Evolutionary conservation across 2,113 vertebrate genomes (phyloP).

Genomic region (Coreoperca whiteheadi): DNA sequence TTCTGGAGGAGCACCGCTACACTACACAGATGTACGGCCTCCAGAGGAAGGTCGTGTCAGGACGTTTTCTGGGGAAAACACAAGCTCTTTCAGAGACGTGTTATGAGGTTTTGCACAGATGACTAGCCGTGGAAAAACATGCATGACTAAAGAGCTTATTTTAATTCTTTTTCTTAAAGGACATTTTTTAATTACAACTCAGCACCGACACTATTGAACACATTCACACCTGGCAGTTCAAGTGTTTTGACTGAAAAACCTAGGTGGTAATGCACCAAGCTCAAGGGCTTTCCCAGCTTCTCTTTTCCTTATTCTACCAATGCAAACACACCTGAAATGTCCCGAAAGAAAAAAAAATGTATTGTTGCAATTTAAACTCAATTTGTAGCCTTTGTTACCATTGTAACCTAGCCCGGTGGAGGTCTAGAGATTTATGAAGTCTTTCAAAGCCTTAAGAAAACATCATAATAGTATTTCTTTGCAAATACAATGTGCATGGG

Average conservation of each 20-base stretch:
- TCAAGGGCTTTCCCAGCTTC: neutral
- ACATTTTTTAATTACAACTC: no score
- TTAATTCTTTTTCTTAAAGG: neutral
- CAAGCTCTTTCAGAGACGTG: neutral
- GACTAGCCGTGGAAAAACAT: neutral
- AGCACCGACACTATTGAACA: neutral
- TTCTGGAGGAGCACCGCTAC: slow-evolving; percentile 77
- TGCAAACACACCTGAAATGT: neutral
- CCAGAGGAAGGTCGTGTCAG: slow-evolving; percentile 60
- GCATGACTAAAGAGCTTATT: neutral
- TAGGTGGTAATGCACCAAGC: neutral
- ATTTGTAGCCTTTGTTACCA: neutral
- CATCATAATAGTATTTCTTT: neutral
- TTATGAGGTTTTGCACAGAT: neutral
- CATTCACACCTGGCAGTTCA: neutral
- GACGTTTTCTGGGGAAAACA: neutral
- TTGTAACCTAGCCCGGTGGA: no score
- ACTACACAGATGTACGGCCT: slow-evolving; percentile 74
- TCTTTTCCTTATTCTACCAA: neutral
- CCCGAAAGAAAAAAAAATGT: neutral
- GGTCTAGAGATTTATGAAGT: neutral
- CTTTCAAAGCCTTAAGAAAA: neutral
- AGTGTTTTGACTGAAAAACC: neutral
- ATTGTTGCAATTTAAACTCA: fast-evolving
- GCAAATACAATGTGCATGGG: neutral